phyloP scores from a whole-genome alignment of 2,888 invertebrate species.

The Rambutsinella grinnellia region DNA sequence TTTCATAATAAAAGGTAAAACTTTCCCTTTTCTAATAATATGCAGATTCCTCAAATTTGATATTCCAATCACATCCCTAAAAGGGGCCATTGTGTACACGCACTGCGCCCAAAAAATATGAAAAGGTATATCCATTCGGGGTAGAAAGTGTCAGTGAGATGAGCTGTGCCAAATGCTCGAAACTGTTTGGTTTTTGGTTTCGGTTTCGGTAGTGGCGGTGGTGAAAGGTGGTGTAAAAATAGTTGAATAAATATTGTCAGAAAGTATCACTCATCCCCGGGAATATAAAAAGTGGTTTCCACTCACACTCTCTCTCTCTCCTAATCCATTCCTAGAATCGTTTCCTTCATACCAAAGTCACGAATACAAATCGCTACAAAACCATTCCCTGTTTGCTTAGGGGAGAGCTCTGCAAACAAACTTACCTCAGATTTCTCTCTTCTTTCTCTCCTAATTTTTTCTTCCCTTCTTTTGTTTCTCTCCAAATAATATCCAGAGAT shows the following conservation, averaged over 20 bases:
- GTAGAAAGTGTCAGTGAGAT: neutral
- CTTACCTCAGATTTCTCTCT: neutral
- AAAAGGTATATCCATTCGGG: neutral
- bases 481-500: too few relatives aligned
- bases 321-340: too few relatives aligned
- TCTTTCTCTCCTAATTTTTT: neutral
- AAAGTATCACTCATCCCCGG: neutral
- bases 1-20: too few relatives aligned
- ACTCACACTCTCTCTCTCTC: too few relatives aligned
- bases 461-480: neutral
- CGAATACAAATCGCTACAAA: too few relatives aligned
- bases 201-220: constrained; percentile 2
- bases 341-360: too few relatives aligned
- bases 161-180: too few relatives aligned
- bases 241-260: neutral
- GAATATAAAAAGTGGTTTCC: too few relatives aligned
- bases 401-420: too few relatives aligned
- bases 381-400: too few relatives aligned
- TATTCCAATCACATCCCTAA: constrained; percentile 31
- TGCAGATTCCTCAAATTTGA: constrained; percentile 44
- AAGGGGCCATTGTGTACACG: constrained; percentile 20
- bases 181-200: too few relatives aligned
- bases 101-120: neutral
- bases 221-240: constrained; percentile 2
- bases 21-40: constrained; percentile 47